Percentiles rank a stretch among this genome's conserved stretches.
phyloP scores from a whole-genome alignment of 2,113 vertebrate species.

The rat (Rattus norvegicus) region GRCr8 NC_086030.1:16594001-16594500 shows the following conservation, averaged over 20 bases:
- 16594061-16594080: neutral
- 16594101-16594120: neutral
- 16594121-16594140: neutral
- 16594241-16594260: conserved; percentile 28
- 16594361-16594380: neutral
- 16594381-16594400: neutral
- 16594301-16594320: neutral
- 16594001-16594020: neutral
- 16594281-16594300: neutral
- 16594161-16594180: neutral
- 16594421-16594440: neutral
- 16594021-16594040: neutral
- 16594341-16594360: neutral
- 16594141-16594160: neutral
- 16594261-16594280: neutral
- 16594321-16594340: neutral
- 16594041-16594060: neutral
- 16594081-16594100: neutral
- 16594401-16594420: neutral
- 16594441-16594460: neutral
- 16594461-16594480: neutral
- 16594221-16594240: neutral
- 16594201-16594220: neutral
- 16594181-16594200: neutral
- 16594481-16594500: neutral